Percentiles rank a stretch among this genome's conserved stretches.
phyloP scores from a whole-genome alignment of 2,888 invertebrate species.

The Thereva unica region DNA sequence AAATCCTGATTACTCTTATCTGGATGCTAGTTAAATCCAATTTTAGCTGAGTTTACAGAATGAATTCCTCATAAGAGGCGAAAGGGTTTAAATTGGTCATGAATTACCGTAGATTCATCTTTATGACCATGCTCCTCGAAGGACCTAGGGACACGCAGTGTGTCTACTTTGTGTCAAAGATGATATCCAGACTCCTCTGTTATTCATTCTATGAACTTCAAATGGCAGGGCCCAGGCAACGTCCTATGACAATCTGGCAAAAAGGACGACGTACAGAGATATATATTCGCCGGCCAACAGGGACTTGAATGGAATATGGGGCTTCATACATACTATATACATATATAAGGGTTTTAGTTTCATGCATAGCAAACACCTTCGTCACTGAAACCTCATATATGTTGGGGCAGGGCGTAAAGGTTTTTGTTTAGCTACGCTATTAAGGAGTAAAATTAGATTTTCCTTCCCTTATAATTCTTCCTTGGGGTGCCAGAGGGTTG shows the following conservation, averaged over 20 bases:
- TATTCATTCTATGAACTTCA: no score
- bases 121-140: conserved; percentile 9
- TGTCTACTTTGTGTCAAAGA: conserved; percentile 13
- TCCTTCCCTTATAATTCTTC: background rate
- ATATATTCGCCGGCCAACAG: no score
- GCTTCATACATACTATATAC: no score
- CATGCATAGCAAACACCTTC: conserved; percentile 15
- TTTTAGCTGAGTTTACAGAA: conserved; percentile 29
- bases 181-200: no score
- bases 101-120: conserved; percentile 28
- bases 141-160: conserved; percentile 3
- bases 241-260: no score
- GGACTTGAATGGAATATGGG: no score
- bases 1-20: conserved; percentile 30
- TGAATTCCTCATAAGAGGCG: conserved; percentile 33
- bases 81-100: conserved; percentile 29
- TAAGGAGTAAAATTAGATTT: conserved; percentile 13
- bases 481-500: background rate
- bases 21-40: conserved; percentile 28
- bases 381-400: background rate
- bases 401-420: background rate
- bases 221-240: no score
- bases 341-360: background rate
- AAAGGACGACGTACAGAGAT: no score
- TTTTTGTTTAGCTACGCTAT: conserved; percentile 27